Evolutionary conservation across 2,113 vertebrate species (phyloP), one percentile per base, ranked within the genome.

Genomic region (Notothenia rossii): DNA sequence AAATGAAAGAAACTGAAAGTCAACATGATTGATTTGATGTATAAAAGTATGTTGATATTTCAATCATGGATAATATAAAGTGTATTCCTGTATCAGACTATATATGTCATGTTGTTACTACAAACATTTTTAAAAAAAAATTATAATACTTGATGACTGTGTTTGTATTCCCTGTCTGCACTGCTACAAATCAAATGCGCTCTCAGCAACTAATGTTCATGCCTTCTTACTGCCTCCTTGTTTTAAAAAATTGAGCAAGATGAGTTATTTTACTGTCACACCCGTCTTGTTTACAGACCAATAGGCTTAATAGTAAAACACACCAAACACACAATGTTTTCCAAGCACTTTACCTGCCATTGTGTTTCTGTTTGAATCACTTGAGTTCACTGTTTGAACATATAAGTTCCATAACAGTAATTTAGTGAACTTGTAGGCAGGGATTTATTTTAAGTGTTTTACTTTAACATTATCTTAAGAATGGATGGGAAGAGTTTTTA

Each of bases 1-100:
- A n/a, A 50, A 48, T 0, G 5, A 67, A 74, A 61, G 56, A 60
- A 64, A 64, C 13, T 9, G 48, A 48, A 70, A 72, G 29, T 29
- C 14, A 12, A 22, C 3, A 2, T 49, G 63, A 58, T 70, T 25
- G 11, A 80, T 76, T 69, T 43, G 59, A 55, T 61, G 2, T 67
- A 48, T 20, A 5, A 75, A 76, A 74, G 11, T 54, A 25, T 73
- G 25, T 18, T 55, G 59, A 51, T 43, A 17, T 48, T 33, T 75
- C 20, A 75, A 85, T 82, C 58, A 29, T 0, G 43, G 62, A 49
- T 70, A 62, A 64, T 20, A 40, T 76, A 59, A 82, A 71, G 36
- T 89, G 67, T 82, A 82, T 80, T 18, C 20, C 14, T 7, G 60
- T 20, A 25, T 64, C 4, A 10, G 36, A 51, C 68, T 36, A 6